Evolutionary conservation across 92 coral and sea anemone species (phyloP), one percentile per base, ranked within the genome.

Genomic region (Zoanthus sansibaricus): DNA sequence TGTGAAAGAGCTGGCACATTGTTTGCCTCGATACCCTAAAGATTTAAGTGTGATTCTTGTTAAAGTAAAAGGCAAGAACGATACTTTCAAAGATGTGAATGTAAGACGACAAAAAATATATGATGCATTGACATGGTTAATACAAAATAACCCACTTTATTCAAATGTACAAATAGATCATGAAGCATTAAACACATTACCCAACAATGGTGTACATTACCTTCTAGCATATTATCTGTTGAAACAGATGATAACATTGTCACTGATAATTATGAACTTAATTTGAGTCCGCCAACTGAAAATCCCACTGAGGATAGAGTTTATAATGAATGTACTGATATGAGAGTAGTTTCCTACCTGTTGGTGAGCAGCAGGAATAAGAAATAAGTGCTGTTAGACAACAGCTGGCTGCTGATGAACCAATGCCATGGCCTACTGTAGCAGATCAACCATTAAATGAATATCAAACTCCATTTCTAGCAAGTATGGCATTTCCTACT

Each of bases 321-420:
- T 10, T 58, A 58, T 58, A 58, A 58, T 58, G 66, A 58, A 16
- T 58, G 16, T 58, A 58, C 66, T 10, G 66, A 58, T 10, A 56
- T 56, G 64, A 56, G 66, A 37, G 42, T 58, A 58, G 66, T 58
- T 58, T 58, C 14, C 66, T 58, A 58, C 66, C 66, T 58, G 66
- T 58, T 58, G 66, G 66, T 58, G 66, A 58, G 66, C 66, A 58
- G 15, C 66, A 58, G 66, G 66, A 58, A 58, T 21, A 37, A 16
- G 66, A 58, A 16, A 58, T 58, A 10, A 16, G 14, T 58, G 66
- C 66, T 58, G 66, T 58, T 58, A 58, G 66, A 58, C 66, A 58
- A 16, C 18, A 58, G 66, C 66, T 58, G 14, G 12, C 66, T 10
- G 66, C 16, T 10, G 66, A 12, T 58, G 66, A 12, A 14, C 66